Base-by-base conservation (phyloP, 2,797 vertebrate genomes). In the Danionella dracula region DNA sequence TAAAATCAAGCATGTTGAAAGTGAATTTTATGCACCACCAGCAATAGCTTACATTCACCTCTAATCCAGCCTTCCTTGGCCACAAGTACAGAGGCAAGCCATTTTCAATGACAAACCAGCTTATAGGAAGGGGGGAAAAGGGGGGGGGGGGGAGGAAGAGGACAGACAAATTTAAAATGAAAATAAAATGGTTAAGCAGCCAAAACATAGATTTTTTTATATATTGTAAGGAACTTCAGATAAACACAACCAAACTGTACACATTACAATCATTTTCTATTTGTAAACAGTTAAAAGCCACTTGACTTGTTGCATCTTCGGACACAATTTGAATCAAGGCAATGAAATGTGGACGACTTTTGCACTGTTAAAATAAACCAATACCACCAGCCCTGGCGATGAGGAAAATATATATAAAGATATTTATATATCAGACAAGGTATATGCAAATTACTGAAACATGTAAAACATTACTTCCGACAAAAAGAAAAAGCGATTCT, bases 211-310 rank as follows among this genome's bases (percentile, higher is more conserved):
- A 87, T 90, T 91, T 83, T 90, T 92, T 92, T 87, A 90, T 90
- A 89, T 27, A 3, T 90, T 84, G 80, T 90, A 91, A 91, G 80
- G 87, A 92, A 94, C 90, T 92, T 96, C 93, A 94, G 93, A 93
- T 90, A 89, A 89, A 85, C 85, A 93, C 87, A 91, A 89, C 88
- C 87, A 85, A 87, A 88, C 90, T 92, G 92, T 93, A 94, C 92
- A 93, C 89, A 89, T 93, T 97, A 98, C 96, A 98, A 98, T 99
- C 96, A 96, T 95, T 88, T 93, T 94, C 93, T 93, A 94, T 94
- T 93, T 98, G 96, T 99, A 99, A 99, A 99, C 96, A 97, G 94
- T 93, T 96, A 97, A 95, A 97, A 98, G 94, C 93, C 95, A 96
- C 94, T 93, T 87, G 93, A 93, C 92, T 93, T 93, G 91, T 94